Conservation (phyloP, 2,797 vertebrate species). For the Periparus ater region DNA sequence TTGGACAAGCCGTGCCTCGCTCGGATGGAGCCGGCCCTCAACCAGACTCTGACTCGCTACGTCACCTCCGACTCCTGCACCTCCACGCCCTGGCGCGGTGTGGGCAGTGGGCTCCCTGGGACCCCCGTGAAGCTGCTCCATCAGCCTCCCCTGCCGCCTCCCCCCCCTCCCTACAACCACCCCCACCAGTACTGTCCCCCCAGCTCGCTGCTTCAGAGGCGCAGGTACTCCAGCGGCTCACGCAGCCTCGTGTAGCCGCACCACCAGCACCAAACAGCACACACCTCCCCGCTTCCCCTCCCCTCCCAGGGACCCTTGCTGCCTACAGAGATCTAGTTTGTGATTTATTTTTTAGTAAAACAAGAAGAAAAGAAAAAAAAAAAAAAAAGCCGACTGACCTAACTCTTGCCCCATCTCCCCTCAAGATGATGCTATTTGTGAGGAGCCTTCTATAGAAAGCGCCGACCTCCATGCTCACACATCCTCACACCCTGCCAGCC, state of each 20-base stretch:
- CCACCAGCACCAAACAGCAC: slow-evolving; percentile 63
- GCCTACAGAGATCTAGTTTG: slow-evolving; percentile 74
- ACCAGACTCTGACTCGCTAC: slow-evolving; percentile 92
- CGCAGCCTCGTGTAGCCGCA: slow-evolving; percentile 90
- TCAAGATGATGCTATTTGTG: slow-evolving; percentile 30
- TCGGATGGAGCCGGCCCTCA: slow-evolving; percentile 95
- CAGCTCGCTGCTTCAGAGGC: slow-evolving; percentile 88
- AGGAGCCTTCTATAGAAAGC: slow-evolving; percentile 45
- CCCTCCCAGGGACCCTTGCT: slow-evolving; percentile 56
- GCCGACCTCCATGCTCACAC: slow-evolving; percentile 14
- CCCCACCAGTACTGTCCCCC: slow-evolving; percentile 97
- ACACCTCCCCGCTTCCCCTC: slow-evolving; percentile 11
- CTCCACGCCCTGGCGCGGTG: slow-evolving; percentile 85
- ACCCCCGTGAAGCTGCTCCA: slow-evolving; percentile 81
- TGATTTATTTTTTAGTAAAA: slow-evolving; percentile 76
- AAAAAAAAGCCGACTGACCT: neutral
- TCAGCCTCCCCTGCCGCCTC: slow-evolving; percentile 93
- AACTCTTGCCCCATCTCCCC: slow-evolving; percentile 21
- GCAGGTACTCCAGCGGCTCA: slow-evolving; percentile 94
- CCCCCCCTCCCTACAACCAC: slow-evolving; percentile 96
- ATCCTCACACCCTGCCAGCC: slow-evolving; percentile 22
- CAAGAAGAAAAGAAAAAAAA: slow-evolving; percentile 13
- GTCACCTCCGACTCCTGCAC: slow-evolving; percentile 86
- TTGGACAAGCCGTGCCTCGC: slow-evolving; percentile 94
- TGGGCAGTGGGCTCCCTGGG: slow-evolving; percentile 79